Evolutionary conservation across 2,113 vertebrate genomes (phyloP).

Genomic region (Tinamus guttatus): DNA sequence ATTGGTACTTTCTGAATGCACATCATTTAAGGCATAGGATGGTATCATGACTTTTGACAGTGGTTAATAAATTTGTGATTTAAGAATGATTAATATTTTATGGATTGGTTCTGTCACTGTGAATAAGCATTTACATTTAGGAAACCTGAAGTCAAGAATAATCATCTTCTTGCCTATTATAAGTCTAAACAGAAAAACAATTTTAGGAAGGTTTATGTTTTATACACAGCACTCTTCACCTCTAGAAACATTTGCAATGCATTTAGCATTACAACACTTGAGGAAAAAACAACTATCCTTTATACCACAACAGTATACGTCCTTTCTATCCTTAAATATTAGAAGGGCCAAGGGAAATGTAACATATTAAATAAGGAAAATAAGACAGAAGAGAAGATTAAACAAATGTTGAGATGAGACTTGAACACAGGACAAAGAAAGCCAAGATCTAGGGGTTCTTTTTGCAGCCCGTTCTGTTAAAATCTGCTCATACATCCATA

Average conservation of each 20-base stretch:
- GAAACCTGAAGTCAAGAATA: neutral
- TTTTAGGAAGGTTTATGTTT: neutral
- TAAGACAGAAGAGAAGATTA: neutral
- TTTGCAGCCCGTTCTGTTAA: neutral
- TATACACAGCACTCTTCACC: neutral
- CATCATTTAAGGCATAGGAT: neutral
- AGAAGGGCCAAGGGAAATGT: neutral
- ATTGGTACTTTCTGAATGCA: neutral
- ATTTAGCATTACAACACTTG: neutral
- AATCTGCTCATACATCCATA: neutral
- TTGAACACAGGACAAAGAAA: neutral
- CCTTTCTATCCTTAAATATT: neutral
- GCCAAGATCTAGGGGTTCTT: neutral
- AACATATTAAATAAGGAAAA: neutral
- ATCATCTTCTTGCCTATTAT: neutral
- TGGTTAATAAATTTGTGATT: neutral
- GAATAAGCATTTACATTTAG: neutral
- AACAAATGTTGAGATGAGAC: neutral
- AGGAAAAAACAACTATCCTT: neutral
- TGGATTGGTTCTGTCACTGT: neutral
- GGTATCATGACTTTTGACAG: neutral
- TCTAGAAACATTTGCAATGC: neutral
- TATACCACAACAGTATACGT: neutral
- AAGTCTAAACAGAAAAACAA: neutral
- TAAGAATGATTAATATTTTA: neutral